phyloP scores from a whole-genome alignment of 1,140 invertebrate genomes.

The Drosophila miranda region DNA sequence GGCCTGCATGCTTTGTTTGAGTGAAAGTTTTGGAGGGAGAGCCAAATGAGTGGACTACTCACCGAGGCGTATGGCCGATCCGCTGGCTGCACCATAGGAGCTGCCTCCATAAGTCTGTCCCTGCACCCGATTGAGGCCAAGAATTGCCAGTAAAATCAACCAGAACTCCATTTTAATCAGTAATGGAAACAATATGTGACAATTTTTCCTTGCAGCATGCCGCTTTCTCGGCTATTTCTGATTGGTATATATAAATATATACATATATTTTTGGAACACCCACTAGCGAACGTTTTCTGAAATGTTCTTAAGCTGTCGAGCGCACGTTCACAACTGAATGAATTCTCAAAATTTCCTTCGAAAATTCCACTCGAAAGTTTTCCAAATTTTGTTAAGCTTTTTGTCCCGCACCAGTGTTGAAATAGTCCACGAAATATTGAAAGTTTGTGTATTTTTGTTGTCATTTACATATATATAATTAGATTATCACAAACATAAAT shows the following conservation, averaged over 20 bases:
- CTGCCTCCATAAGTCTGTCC: conserved; percentile 46
- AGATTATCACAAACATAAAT: conserved; percentile 75
- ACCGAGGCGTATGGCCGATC: conserved; percentile 62
- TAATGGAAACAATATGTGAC: neutral
- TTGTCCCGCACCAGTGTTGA: conserved; percentile 40
- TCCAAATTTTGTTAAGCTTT: conserved; percentile 48
- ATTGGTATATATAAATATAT: conserved; percentile 32
- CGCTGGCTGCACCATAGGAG: conserved; percentile 28
- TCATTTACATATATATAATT: conserved; percentile 56
- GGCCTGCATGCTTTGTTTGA: conserved; percentile 55
- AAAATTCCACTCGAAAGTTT: conserved; percentile 67
- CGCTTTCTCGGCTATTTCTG: conserved; percentile 17
- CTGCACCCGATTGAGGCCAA: conserved; percentile 27
- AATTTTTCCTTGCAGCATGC: conserved; percentile 14
- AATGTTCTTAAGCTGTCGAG: conserved; percentile 40
- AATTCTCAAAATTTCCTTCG: conserved; percentile 7
- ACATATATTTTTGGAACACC: conserved; percentile 52
- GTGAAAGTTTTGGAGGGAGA: conserved; percentile 23
- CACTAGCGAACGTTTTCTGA: conserved; percentile 10
- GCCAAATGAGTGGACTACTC: conserved; percentile 35
- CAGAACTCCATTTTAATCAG: conserved; percentile 44
- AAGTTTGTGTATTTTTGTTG: neutral
- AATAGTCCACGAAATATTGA: conserved; percentile 7
- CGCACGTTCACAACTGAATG: conserved; percentile 43
- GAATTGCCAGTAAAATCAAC: conserved; percentile 24